Base-by-base conservation (phyloP, 2,888 invertebrate genomes). In the Dynastes tityus region DNA sequence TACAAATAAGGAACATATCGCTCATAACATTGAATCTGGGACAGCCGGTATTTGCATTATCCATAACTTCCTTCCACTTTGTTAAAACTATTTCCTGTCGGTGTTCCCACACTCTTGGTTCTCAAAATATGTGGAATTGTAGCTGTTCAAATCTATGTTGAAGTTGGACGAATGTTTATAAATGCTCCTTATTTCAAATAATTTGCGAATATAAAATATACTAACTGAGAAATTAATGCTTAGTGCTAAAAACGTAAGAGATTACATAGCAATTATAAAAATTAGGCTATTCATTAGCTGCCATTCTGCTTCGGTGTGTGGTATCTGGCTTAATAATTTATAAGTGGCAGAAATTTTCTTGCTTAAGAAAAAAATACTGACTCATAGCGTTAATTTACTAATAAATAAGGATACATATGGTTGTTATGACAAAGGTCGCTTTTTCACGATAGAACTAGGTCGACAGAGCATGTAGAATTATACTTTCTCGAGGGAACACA, bases 321-420 rank as follows among this genome's bases (percentile, higher is more conserved):
- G n/a, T 29, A 53, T 11, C 6, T 27, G 53, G 51, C 29, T 70
- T 51, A 49, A 53, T 70, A 70, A 70, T 70, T 53, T 70, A 70
- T 51, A 65, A 70, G 70, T 27, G 13, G 49, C 53, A 53, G 27
- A 53, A 51, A 53, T 70, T 70, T 53, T 29, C n/a, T 51, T 29
- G 70, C 32, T 6, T 51, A 49, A 49, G 16, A 70, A 70, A 70
- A 13, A 51, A 53, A 22, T 22, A 29, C 70, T 70, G 70, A 70
- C 53, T 70, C 70, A 70, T 70, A 70, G 51, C 29, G 51, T 70
- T 70, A 70, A 70, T 53, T 70, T 70, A 70, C 51, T 70, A 70
- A 70, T 70, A 70, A 70, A 70, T 27, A 51, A 70, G 53, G 22
- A 53, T 51, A 51, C 70, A 70, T 70, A 53, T 70, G 70, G 16